Evolutionary conservation across 2,888 invertebrate genomes (phyloP).

Genomic region (Cataglyphis rosenhaueri): DNA sequence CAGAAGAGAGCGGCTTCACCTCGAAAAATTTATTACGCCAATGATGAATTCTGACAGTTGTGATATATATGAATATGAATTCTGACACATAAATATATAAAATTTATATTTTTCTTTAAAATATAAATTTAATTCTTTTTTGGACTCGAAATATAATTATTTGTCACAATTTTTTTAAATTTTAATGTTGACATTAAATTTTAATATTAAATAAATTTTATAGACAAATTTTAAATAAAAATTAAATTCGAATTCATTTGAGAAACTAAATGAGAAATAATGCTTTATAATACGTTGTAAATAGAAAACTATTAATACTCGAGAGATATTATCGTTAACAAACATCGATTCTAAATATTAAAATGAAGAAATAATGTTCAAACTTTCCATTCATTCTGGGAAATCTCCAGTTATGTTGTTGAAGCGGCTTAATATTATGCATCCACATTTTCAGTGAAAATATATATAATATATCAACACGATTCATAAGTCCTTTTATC

Average conservation of each 20-base stretch:
- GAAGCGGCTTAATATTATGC: neutral
- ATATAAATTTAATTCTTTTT: neutral
- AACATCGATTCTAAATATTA: neutral
- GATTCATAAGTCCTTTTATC: constrained; percentile 27
- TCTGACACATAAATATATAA: neutral
- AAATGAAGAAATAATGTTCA: neutral
- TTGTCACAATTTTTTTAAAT: neutral
- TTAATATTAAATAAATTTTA: neutral
- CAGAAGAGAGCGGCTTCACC: too few relatives aligned
- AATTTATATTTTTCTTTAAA: neutral
- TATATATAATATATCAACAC: neutral
- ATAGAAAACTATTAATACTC: neutral
- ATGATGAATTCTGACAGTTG: constrained; percentile 1
- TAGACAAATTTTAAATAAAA: neutral
- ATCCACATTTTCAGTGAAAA: neutral
- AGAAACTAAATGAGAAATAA: neutral
- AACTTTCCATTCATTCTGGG: neutral
- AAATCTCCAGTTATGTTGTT: neutral
- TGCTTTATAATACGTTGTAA: neutral
- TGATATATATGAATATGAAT: neutral
- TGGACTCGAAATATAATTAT: neutral
- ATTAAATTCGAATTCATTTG: neutral
- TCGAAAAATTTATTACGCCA: neutral
- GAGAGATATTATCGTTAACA: neutral
- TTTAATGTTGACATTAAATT: neutral